Evolutionary conservation across 1,140 invertebrate genomes (phyloP).

Genomic region (Drosophila kanapiae): DNA sequence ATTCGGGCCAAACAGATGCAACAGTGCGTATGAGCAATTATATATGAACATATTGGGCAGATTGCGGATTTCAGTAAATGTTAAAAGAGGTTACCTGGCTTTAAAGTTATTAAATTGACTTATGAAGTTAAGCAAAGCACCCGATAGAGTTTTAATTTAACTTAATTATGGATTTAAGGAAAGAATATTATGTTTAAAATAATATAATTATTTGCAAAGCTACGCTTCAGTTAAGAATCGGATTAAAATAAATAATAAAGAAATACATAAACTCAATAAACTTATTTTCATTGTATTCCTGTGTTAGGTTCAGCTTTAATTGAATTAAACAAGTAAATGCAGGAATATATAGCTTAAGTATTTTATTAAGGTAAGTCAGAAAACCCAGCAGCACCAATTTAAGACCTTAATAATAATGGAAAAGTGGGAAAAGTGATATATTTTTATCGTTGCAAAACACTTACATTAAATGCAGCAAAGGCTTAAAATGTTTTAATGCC

Average conservation of each 20-base stretch:
- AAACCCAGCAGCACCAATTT: background rate
- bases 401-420: background rate
- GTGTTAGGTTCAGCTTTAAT: background rate
- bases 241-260: no score
- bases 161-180: no score
- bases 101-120: background rate
- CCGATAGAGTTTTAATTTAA: background rate
- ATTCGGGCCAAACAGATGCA: constrained; percentile 23
- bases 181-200: background rate
- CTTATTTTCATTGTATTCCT: background rate
- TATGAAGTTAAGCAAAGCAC: background rate
- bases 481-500: constrained; percentile 4
- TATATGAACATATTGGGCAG: background rate
- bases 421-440: background rate
- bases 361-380: background rate
- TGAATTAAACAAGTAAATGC: background rate
- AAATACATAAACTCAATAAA: background rate
- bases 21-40: constrained; percentile 36
- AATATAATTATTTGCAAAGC: no score
- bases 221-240: no score
- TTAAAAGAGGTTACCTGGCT: background rate
- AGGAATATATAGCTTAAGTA: background rate
- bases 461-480: background rate
- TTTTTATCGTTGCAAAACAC: constrained; percentile 6
- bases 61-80: background rate